A percentile compares a stretch with the other conserved stretches of the same genome.
phyloP scores from a whole-genome alignment of 2,797 vertebrate genomes.

The Hoplostethus mediterraneus region DNA sequence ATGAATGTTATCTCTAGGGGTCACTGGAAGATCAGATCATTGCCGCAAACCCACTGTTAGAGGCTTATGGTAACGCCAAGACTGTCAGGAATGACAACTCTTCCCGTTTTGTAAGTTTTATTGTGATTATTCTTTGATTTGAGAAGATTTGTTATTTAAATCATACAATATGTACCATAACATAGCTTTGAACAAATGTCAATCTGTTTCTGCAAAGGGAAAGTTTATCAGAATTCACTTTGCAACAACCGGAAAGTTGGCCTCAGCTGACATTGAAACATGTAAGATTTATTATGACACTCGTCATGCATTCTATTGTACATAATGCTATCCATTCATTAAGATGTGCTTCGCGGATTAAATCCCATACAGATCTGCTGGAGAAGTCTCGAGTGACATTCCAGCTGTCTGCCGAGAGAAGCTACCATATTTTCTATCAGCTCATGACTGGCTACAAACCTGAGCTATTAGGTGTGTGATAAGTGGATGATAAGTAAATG shows the following conservation, averaged over 20 bases:
- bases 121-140: not conserved
- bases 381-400: constrained; percentile 94
- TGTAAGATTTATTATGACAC: constrained; percentile 38
- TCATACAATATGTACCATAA: not conserved
- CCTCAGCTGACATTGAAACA: constrained; percentile 91
- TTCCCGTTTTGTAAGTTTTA: constrained; percentile 79
- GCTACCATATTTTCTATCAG: constrained; percentile 94
- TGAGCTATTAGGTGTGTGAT: constrained; percentile 72
- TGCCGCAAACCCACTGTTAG: constrained; percentile 84
- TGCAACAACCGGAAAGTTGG: constrained; percentile 87
- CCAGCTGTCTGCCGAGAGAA: constrained; percentile 91
- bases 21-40: constrained; percentile 84
- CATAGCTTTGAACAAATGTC: not conserved
- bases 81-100: constrained; percentile 87
- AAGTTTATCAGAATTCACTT: constrained; percentile 93
- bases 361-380: constrained; percentile 85
- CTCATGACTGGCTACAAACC: constrained; percentile 89
- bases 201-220: constrained; percentile 74
- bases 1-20: constrained; percentile 69
- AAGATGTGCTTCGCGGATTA: not conserved
- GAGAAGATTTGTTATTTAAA: constrained; percentile 26
- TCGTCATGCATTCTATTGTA: not conserved
- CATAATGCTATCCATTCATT: not conserved
- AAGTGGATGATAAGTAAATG: not conserved
- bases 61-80: constrained; percentile 87